Base-by-base conservation (phyloP, 2,113 vertebrate species). In the Brevimyrus niger region DNA sequence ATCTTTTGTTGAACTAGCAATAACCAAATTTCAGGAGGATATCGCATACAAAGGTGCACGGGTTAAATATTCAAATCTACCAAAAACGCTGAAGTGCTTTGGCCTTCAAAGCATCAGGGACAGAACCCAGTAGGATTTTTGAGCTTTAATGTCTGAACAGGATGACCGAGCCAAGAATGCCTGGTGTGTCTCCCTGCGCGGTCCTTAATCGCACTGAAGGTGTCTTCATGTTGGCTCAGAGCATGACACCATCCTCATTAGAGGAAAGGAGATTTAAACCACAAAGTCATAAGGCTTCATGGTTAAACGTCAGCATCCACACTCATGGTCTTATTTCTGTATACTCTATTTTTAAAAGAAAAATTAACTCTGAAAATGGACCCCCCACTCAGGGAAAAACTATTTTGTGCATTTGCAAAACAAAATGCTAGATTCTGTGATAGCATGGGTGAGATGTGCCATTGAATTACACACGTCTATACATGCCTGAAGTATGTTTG, bases 161-260 rank as follows among this genome's bases (percentile, higher is more conserved):
- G 27, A 31, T 23, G 46, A n/a, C 23, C 27, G n/a, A 86, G 48
- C 48, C 50, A 35, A 17, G 3, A 51, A 8, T 7, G 27, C 47
- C 48, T 38, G 23, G 35, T 47, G 48, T 58, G 55, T 89, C 87
- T 65, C 90, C 89, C 87, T 38, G 80, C 48, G 90, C 89, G 82
- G 87, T 17, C 55, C 87, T 89, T 92, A 91, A 91, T 91, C 90
- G 86, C 87, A 89, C 92, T 90, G 92, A 92, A 91, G 89, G 91
- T 90, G 91, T 89, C 90, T 89, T 91, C 89, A 48, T 82, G 89
- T 86, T 88, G 88, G 90, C 88, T 88, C 90, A 91, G 92, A 93
- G 50, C 17, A 87, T 87, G 90, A 90, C 89, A 90, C 89, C 89
- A 92, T 91, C 90, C 92, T 92, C 89, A 91, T 92, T 92, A 92